Conservation (phyloP, 2,113 vertebrate genomes). For the Antigone vipio region DNA sequence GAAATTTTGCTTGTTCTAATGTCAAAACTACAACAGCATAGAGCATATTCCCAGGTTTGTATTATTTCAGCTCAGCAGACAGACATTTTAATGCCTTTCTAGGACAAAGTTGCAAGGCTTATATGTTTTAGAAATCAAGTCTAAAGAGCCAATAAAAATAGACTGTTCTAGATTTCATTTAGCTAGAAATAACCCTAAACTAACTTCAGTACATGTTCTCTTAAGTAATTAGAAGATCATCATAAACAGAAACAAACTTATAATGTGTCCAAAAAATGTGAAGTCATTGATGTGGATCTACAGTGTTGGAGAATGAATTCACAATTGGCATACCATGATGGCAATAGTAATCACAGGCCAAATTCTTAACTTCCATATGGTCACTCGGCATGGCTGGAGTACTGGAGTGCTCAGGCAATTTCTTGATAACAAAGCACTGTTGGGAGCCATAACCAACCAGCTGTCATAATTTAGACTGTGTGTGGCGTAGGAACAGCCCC, state of each 20-base stretch:
- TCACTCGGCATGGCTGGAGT: neutral
- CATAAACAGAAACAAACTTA: neutral
- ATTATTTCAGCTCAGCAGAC: neutral
- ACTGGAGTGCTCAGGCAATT: neutral
- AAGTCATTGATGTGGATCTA: neutral
- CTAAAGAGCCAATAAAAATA: neutral
- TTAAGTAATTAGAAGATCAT: neutral
- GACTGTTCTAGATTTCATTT: neutral
- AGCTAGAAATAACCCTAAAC: neutral
- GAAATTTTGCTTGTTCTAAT: neutral
- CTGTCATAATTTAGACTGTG: neutral
- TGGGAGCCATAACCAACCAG: neutral
- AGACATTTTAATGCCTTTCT: neutral
- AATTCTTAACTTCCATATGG: conserved; percentile 14
- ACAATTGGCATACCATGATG: neutral
- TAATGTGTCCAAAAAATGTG: neutral
- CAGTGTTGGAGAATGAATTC: neutral
- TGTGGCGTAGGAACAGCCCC: neutral
- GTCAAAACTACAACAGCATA: neutral
- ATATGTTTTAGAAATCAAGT: neutral
- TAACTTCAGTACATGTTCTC: neutral
- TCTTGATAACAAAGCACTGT: neutral
- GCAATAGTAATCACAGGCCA: neutral
- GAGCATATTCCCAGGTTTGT: neutral
- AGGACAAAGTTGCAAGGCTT: neutral